phyloP scores from a whole-genome alignment of 2,113 vertebrate species.

The Nematolebias whitei region DNA sequence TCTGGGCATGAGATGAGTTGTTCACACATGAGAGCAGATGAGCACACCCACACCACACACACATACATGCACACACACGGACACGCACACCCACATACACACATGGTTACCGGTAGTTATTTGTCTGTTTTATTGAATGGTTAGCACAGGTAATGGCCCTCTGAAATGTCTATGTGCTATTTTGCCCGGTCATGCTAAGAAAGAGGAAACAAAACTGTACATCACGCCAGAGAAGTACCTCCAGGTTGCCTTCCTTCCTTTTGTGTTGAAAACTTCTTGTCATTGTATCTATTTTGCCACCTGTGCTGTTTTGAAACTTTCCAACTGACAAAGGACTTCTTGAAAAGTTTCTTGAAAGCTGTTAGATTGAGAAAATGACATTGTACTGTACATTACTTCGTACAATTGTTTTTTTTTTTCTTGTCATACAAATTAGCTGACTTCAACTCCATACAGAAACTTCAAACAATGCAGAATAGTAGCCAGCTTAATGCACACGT shows the following conservation, averaged over 20 bases:
- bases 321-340: conserved; percentile 34
- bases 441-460: background rate
- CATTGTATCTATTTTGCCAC: conserved; percentile 38
- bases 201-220: conserved; percentile 53
- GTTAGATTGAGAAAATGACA: background rate
- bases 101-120: conserved; percentile 1
- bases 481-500: background rate
- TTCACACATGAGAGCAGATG: conserved; percentile 24
- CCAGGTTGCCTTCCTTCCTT: conserved; percentile 41
- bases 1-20: conserved; percentile 36
- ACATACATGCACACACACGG: conserved; percentile 9
- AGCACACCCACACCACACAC: conserved; percentile 10
- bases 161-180: background rate
- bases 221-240: conserved; percentile 32
- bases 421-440: background rate
- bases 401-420: too few relatives aligned
- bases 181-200: conserved; percentile 20
- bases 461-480: background rate
- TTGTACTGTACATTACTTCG: background rate
- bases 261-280: conserved; percentile 28
- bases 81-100: background rate
- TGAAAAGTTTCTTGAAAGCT: conserved; percentile 15
- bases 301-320: conserved; percentile 56
- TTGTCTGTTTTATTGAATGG: conserved; percentile 34
- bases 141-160: conserved; percentile 21